Base-by-base conservation (phyloP, 1,140 invertebrate species). In the Magallana ariakensis region DNA sequence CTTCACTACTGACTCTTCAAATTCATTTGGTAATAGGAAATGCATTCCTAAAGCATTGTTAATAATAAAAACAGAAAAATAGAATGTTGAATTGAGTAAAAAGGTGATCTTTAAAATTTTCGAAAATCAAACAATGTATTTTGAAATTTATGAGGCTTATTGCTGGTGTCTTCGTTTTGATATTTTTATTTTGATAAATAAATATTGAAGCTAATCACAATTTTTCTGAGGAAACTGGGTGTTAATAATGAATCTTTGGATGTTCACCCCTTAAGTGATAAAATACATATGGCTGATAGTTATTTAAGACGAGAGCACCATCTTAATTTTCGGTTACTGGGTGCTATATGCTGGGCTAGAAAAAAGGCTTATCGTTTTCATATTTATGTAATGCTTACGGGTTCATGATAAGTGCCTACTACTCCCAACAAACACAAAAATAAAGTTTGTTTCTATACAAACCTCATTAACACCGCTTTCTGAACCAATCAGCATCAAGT, bases 311-410 rank as follows among this genome's bases (percentile, higher is more conserved):
- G 66, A 75, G 26, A 26, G 10, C 26, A 75, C 66, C 13, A 75
- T 13, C 13, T 33, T 33, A 26, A 26, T 26, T 22, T 75, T 26
- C 66, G 66, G 66, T 75, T 75, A 75, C 33, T 75, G 8, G 33
- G 66, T 75, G 66, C 66, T 19, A 26, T 22, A 75, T 13, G 66
- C 66, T 75, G 66, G 22, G 66, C 66, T 13, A 26, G 33, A 26
- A 75, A n/a, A 75, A 70, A 75, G 22, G 22, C 22, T 75, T 75
- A 75, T 75, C 66, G 66, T 75, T 75, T 19, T 19, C 33, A 22
- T 75, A 75, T 75, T 75, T 75, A 75, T 75, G 66, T 75, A 75
- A 75, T 75, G 66, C 66, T 75, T 75, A 75, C 66, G 66, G 33
- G 66, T 75, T 75, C 66, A 26, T 26, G 22, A 75, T 75, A 75